Evolutionary conservation across 2,888 invertebrate species (phyloP), one percentile per base, ranked within the genome.

Genomic region (Brachypterus glaber): DNA sequence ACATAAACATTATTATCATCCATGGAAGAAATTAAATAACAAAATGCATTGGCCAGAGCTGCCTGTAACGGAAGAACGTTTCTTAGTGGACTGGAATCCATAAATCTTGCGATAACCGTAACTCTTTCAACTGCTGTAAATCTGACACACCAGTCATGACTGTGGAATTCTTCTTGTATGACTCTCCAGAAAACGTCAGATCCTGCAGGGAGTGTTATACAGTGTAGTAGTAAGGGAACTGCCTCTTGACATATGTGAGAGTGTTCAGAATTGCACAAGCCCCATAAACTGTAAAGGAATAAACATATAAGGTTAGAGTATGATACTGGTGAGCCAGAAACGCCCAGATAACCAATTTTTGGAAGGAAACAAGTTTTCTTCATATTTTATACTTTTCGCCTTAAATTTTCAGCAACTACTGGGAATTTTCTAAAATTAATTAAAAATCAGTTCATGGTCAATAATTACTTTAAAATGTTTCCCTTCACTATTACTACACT

Each of bases 71-170:
- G 77, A 38, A 80, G 76, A 59, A 90, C 85, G 37, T 82, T 83
- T 54, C 84, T 77, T 17, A 93, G 71, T 0, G 91, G 88, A 1
- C 88, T 86, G 0, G 85, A 80, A 61, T 93, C 92, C 79, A 96
- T 85, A 65, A 95, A 92, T 54, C 85, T 73, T 17, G 92, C 91
- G 44, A 98, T 80, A 38, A 95, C 79, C 21, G 91, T 89, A 21
- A 95, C 92, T 48, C 93, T 74, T 67, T 97, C 98, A 24, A 97
- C 96, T 17, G 97, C 93, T 31, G 86, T 81, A 69, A 96, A 97
- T 49, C 98, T 73, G 12, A 81, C 76, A 46, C 83, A 78, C 84
- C 95, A 91, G 64, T 93, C 89, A 5, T 75, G 72, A 59, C 80
- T 82, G 51, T 92, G 91, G 68, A 97, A 99, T 60, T 91, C 88